Percentiles rank a stretch among this genome's conserved stretches.
phyloP scores from a whole-genome alignment of 1,140 invertebrate genomes.

The Aricia agestis region DNA sequence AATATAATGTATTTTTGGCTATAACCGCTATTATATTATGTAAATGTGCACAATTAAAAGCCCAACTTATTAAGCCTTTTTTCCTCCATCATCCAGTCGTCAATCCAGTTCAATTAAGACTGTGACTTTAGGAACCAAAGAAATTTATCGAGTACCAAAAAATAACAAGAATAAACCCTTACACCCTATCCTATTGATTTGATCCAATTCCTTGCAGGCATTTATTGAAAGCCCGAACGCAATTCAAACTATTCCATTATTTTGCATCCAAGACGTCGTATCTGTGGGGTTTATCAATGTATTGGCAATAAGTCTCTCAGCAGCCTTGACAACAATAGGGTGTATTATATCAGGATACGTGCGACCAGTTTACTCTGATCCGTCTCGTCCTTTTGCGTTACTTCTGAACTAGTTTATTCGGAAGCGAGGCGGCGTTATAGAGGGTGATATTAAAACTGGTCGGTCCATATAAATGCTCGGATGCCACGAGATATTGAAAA shows the following conservation, averaged over 20 bases:
- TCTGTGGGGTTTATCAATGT: slow-evolving; percentile 33
- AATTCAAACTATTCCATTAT: slow-evolving; percentile 38
- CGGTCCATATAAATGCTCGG: slow-evolving; percentile 28
- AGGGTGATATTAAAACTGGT: slow-evolving; percentile 30
- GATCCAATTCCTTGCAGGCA: slow-evolving; percentile 20
- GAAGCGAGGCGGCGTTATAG: slow-evolving; percentile 8
- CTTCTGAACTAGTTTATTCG: slow-evolving; percentile 24
- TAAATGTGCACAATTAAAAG: no score
- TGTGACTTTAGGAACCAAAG: no score
- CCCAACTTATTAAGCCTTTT: no score
- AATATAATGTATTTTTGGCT: no score
- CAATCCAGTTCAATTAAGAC: no score
- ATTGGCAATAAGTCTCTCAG: slow-evolving; percentile 37
- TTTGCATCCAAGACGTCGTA: slow-evolving; percentile 33
- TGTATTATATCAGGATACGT: slow-evolving; percentile 28
- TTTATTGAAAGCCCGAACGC: slow-evolving; percentile 29
- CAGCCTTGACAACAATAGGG: slow-evolving; percentile 35
- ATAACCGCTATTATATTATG: no score
- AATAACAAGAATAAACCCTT: no score
- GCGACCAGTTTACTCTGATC: slow-evolving; percentile 31
- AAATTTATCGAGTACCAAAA: no score
- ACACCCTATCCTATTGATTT: no score
- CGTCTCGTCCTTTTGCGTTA: slow-evolving; percentile 14
- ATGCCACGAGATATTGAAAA: slow-evolving; percentile 35
- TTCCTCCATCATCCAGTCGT: no score